Base-by-base conservation (phyloP, 2,113 vertebrate species). In the Syngnathus floridae region DNA sequence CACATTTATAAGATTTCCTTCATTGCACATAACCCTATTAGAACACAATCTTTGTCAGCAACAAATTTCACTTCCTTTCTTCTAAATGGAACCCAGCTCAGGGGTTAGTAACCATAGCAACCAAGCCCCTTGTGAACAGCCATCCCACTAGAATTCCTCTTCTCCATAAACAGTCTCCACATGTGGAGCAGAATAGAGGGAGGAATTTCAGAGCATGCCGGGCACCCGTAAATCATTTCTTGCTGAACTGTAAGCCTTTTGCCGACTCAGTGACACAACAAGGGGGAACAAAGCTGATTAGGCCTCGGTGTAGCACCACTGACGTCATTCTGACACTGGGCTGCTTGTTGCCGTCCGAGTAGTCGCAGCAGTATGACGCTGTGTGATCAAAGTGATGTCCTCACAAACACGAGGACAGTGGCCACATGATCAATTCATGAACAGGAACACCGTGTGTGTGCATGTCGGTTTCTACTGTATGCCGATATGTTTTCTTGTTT, bases 51-150 rank as follows among this genome's bases (percentile, higher is more conserved):
- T 76, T 77, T 74, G 79, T 77, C 65, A 65, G 84, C 74, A 78
- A 82, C 73, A 84, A 77, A 86, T 88, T 83, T 79, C 65, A 79
- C 19, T 40, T 86, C 84, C 80, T 87, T 87, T 71, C 74, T 84
- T 62, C 68, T 87, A 70, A 85, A 81, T 83, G 77, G 81, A 83
- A 77, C 78, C 82, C 79, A 85, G 85, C 85, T 87, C 85, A 87
- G 88, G 88, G 81, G 83, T 83, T 86, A 80, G 90, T 90, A 91
- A 86, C 88, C 86, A 91, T 87, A 84, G 87, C 76, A 92, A 91
- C 85, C 1, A 40, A 85, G 84, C 82, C 87, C 88, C 89, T 88
- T 52, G 75, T 49, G 88, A 80, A 86, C 77, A 59, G 64, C 71
- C 71, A 78, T 91, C 90, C 87, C 90, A 82, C 10, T 69, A 87